Evolutionary conservation across 1,140 invertebrate species (phyloP).

Genomic region (Zaprionus tsacasi): DNA sequence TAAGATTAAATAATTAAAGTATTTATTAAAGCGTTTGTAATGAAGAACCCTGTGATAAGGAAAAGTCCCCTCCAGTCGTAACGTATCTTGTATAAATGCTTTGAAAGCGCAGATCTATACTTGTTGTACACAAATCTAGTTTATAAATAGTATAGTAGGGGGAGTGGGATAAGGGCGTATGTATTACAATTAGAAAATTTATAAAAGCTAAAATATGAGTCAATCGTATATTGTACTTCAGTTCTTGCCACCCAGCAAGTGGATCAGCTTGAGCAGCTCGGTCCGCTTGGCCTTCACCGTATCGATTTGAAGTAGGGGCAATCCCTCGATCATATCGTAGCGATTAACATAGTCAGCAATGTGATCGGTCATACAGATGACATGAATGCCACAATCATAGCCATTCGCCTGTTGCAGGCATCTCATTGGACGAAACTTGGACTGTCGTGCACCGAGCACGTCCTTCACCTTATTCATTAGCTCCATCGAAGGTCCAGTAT

Average conservation of each 20-base stretch:
- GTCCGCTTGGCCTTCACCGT: conserved; percentile 85
- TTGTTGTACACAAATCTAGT: background rate
- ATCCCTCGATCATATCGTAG: conserved; percentile 77
- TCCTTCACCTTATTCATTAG: conserved; percentile 83
- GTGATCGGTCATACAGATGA: conserved; percentile 90
- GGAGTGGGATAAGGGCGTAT: background rate
- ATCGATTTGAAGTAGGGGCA: conserved; percentile 76
- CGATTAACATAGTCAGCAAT: conserved; percentile 86
- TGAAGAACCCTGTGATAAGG: background rate
- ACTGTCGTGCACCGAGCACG: conserved; percentile 56
- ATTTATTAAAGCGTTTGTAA: too few species aligned
- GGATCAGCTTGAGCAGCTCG: conserved; percentile 85
- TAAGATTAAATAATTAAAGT: too few species aligned
- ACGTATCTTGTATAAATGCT: background rate
- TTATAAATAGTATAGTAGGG: background rate
- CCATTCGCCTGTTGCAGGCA: conserved; percentile 91
- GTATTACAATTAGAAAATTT: background rate
- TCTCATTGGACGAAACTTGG: conserved; percentile 85
- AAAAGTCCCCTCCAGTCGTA: background rate
- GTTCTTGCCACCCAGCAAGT: conserved; percentile 75
- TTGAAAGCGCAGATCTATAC: background rate
- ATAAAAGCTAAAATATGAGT: background rate
- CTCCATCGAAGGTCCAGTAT: conserved; percentile 85
- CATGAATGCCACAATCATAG: conserved; percentile 93
- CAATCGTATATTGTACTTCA: conserved; percentile 20